These are phyloP conservation scores for Prolemur simus DNA, from an alignment of 2,113 vertebrate species.

Conservation along the genomic window DNA sequence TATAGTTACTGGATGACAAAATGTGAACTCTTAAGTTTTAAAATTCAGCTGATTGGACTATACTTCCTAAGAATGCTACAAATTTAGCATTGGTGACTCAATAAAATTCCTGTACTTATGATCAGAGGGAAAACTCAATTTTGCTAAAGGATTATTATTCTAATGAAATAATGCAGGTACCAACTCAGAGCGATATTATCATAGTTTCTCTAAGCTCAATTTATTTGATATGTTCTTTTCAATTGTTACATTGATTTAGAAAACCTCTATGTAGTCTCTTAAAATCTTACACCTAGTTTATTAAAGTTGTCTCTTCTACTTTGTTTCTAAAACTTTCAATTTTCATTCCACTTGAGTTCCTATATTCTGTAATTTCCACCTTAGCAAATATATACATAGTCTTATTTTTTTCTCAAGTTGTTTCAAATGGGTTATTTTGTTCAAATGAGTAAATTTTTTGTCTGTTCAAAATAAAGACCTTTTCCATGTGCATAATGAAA, in stretches of 20 bases:
- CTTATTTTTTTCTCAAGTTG: background rate
- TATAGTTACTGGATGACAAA: rapidly evolving
- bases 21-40: background rate
- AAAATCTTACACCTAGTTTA: background rate
- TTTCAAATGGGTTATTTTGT: background rate
- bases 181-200: background rate
- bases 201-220: background rate
- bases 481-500: background rate
- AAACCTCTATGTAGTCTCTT: background rate
- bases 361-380: background rate
- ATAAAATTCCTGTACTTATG: background rate
- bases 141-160: background rate
- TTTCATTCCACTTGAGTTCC: background rate
- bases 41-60: background rate
- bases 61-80: background rate
- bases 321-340: background rate
- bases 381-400: background rate
- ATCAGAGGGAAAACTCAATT: background rate
- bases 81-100: background rate
- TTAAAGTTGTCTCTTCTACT: background rate
- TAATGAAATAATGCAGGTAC: background rate
- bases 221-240: background rate
- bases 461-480: background rate
- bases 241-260: background rate
- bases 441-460: background rate